These are phyloP conservation scores for Drosophila glabriapex DNA, from an alignment of 2,888 invertebrate genomes.

Conservation along the genomic window DNA sequence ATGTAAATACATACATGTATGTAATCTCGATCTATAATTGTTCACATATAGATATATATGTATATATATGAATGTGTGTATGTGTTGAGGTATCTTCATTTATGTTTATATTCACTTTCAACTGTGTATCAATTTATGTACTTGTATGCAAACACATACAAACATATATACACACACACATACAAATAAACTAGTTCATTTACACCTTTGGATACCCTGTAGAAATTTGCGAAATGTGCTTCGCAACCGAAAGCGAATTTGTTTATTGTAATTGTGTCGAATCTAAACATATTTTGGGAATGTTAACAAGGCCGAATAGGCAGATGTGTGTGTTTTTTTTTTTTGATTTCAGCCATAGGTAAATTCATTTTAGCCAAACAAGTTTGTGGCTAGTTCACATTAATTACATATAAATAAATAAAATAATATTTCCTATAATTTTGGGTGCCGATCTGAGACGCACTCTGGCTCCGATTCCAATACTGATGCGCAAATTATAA, in stretches of 20 bases:
- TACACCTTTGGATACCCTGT: not conserved
- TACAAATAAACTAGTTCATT: not conserved
- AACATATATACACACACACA: not conserved
- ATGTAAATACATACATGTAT: not conserved
- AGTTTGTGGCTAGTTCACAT: not conserved
- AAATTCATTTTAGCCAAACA: not conserved
- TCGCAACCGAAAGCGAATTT: not conserved
- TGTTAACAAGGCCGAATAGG: not conserved
- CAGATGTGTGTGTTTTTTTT: not conserved
- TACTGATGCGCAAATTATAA: not conserved
- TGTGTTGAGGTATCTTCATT: constrained; percentile 3
- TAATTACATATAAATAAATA: not conserved
- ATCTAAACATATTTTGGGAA: not conserved
- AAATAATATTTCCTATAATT: not conserved
- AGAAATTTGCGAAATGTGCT: not conserved
- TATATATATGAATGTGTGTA: not conserved
- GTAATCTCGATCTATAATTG: constrained; percentile 3
- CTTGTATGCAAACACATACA: not conserved
- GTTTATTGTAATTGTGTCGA: not conserved
- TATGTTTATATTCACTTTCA: constrained; percentile 1
- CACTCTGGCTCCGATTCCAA: not conserved
- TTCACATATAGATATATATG: not conserved
- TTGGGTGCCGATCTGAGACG: not conserved
- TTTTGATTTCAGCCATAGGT: not conserved
- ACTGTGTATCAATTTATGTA: not conserved